Percentiles rank a stretch among this genome's conserved stretches.
phyloP scores from a whole-genome alignment of 2,797 vertebrate genomes.

The Pelochelys cantorii region DNA sequence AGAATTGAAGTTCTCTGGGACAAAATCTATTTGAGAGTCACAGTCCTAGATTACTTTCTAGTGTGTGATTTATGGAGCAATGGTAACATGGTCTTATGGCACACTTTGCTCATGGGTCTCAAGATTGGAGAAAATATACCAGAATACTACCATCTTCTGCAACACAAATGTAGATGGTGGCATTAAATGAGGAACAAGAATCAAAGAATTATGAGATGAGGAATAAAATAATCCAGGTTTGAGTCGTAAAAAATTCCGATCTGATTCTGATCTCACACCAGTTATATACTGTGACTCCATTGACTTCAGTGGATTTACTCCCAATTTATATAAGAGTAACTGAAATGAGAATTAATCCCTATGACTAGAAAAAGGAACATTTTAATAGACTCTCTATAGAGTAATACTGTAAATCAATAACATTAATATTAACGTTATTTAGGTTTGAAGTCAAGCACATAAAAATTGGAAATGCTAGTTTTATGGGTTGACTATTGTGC shows the following conservation, averaged over 20 bases:
- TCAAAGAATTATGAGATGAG: not conserved
- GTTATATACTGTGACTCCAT: fast-evolving
- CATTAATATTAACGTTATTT: not conserved
- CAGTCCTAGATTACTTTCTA: not conserved
- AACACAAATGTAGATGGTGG: not conserved
- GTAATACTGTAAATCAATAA: not conserved
- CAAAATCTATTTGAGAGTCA: not conserved
- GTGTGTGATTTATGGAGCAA: not conserved
- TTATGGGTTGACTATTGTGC: not conserved
- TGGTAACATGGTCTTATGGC: not conserved
- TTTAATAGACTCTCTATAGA: not conserved
- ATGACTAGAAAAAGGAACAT: not conserved
- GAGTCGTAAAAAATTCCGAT: not conserved
- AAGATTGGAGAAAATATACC: not conserved
- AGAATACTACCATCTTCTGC: fast-evolving
- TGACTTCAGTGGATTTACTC: not conserved
- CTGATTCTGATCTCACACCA: not conserved
- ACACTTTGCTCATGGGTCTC: not conserved
- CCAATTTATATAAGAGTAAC: not conserved
- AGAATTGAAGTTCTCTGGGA: not conserved
- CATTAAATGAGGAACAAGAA: not conserved
- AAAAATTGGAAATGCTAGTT: fast-evolving
- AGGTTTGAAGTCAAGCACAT: not conserved
- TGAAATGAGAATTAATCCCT: not conserved
- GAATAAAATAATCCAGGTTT: not conserved